phyloP scores from a whole-genome alignment of 1,140 invertebrate species.

The Varroa destructor region DNA sequence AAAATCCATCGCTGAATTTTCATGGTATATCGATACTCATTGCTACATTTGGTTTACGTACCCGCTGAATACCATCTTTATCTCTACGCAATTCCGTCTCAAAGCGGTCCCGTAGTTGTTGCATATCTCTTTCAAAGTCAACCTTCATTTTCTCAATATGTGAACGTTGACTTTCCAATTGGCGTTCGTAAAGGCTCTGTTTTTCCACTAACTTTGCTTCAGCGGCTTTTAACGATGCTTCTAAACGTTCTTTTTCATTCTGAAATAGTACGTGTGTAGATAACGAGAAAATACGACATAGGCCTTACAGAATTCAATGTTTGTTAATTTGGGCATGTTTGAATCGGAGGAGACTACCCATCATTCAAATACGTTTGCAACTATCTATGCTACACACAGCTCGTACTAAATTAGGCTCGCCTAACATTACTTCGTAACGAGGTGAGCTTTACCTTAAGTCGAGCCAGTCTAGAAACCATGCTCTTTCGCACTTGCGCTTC shows the following conservation, averaged over 20 bases:
- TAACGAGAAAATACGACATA: too few species aligned
- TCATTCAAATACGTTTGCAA: too few species aligned
- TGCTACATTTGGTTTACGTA: not conserved
- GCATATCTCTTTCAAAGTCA: conserved; percentile 17
- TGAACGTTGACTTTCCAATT: conserved; percentile 13
- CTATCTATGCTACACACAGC: too few species aligned
- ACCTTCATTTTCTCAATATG: conserved; percentile 9
- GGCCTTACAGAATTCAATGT: too few species aligned
- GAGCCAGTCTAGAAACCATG: conserved; percentile 14
- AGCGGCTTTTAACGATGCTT: not conserved
- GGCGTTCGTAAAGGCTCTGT: conserved; percentile 3
- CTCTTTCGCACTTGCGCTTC: conserved; percentile 7
- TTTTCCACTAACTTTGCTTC: not conserved
- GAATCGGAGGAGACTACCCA: too few species aligned
- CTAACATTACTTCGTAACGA: too few species aligned
- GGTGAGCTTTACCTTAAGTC: not conserved
- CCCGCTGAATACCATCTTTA: conserved; percentile 13
- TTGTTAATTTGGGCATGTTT: too few species aligned
- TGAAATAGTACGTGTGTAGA: not conserved
- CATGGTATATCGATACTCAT: too few species aligned
- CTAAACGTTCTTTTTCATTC: conserved; percentile 4
- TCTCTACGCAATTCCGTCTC: not conserved
- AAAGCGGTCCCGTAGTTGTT: not conserved
- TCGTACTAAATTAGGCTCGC: too few species aligned
- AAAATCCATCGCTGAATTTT: too few species aligned